These are phyloP conservation scores for Cerceris ruficornis DNA, from an alignment of 2,888 invertebrate species.

Conservation along the genomic window DNA sequence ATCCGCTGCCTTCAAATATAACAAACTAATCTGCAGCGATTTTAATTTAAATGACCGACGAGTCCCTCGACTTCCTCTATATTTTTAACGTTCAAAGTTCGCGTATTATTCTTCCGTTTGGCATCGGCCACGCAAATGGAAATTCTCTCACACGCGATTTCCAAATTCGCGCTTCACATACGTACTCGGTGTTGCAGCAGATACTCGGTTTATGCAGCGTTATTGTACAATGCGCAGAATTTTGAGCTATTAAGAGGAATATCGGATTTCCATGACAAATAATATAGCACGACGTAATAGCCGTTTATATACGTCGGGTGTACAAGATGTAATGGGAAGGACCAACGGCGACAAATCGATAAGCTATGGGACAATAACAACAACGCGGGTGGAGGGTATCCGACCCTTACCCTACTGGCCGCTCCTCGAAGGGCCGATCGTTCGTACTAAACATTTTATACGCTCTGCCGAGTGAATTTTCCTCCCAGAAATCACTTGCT, in stretches of 20 bases:
- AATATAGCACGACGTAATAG: conserved; percentile 23
- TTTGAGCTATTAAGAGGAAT: conserved; percentile 26
- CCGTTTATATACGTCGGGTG: conserved; percentile 28
- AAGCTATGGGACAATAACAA: conserved; percentile 41
- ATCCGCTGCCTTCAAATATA: too few relatives aligned
- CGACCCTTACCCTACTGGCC: conserved; percentile 18
- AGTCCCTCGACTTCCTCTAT: too few relatives aligned
- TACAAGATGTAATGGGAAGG: conserved; percentile 34
- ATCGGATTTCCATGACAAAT: conserved; percentile 1
- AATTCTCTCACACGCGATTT: too few relatives aligned
- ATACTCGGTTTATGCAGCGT: neutral
- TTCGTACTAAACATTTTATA: conserved; percentile 28
- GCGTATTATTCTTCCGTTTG: too few relatives aligned
- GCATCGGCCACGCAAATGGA: too few relatives aligned
- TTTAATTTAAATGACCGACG: too few relatives aligned
- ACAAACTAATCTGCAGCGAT: too few relatives aligned
- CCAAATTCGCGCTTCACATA: too few relatives aligned
- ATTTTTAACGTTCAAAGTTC: too few relatives aligned
- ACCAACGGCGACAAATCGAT: conserved; percentile 38
- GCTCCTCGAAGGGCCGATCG: conserved; percentile 21
- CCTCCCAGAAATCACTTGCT: conserved; percentile 7
- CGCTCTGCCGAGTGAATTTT: conserved; percentile 25
- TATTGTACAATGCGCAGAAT: conserved; percentile 4
- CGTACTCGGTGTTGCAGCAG: too few relatives aligned
- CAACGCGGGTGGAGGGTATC: conserved; percentile 19